Evolutionary conservation across 2,888 invertebrate genomes (phyloP), one percentile per base, ranked within the genome.

Genomic region (Pandemis cinnamomeana): DNA sequence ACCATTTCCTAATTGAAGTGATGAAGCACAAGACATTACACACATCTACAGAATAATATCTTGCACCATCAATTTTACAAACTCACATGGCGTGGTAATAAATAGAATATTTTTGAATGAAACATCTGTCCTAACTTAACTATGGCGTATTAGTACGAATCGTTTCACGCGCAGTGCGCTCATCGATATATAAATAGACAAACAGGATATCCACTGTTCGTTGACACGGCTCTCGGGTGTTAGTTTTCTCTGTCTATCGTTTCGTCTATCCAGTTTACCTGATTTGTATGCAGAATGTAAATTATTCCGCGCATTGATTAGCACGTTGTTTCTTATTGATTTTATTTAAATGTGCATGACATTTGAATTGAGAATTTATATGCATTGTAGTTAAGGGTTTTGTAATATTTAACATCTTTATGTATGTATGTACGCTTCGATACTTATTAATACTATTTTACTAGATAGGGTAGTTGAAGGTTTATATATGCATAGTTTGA

Each of bases 191-290:
- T 84, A 84, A 75, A 75, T 84, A 86, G 83, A 80, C 82, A 83
- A 86, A 86, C 87, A 88, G 87, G 86, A 88, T 86, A 83, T 85
- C 81, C 82, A 83, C 78, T 83, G 85, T 83, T 71, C 87, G 82
- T 87, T 86, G 88, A 86, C 88, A 86, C 84, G 77, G 77, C 80
- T 78, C 80, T 78, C 81, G 83, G 82, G 83, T 84, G 84, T 78
- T 81, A 81, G 67, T 71, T 64, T 58, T 72, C 70, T 67, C 70
- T 67, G 74, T 74, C 74, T 74, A 71, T 71, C 70, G 70, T 71
- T 71, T 61, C 61, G 74, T 74, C 74, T 71, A 67, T 71, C 64
- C 70, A 67, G 69, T 69, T 72, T 72, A 72, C 71, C 61, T 71
- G 67, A 74, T 74, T 74, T 62, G 46, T 71, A 71, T 71, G 74